Evolutionary conservation across 2,888 invertebrate genomes (phyloP).

Genomic region (Andrena bucephala): DNA sequence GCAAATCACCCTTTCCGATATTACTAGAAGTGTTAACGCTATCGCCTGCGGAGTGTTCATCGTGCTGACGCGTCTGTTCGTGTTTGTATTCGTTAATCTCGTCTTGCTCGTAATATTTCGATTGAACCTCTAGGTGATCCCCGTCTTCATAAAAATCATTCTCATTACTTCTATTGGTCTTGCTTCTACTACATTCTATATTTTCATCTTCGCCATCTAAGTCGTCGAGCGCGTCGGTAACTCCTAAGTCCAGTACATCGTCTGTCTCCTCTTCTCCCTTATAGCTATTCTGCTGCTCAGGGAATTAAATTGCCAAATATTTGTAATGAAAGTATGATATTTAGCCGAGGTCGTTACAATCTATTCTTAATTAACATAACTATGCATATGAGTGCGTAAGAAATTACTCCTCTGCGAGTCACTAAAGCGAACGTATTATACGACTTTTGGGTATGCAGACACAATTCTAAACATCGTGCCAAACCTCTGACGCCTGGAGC

Average conservation of each 20-base stretch:
- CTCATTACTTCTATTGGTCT: constrained; percentile 76
- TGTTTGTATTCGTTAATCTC: constrained; percentile 67
- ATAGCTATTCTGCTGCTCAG: constrained; percentile 84
- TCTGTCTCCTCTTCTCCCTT: constrained; percentile 85
- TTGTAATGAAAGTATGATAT: constrained; percentile 70
- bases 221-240: constrained; percentile 83
- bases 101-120: constrained; percentile 76
- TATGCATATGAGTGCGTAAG: constrained; percentile 22
- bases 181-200: constrained; percentile 79
- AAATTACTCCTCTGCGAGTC: constrained; percentile 22
- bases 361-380: constrained; percentile 56
- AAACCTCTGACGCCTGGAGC: neutral
- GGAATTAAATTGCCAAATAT: constrained; percentile 82
- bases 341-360: constrained; percentile 58
- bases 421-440: constrained; percentile 9
- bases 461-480: neutral
- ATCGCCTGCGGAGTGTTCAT: constrained; percentile 68
- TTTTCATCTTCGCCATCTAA: constrained; percentile 84
- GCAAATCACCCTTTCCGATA: constrained; percentile 76
- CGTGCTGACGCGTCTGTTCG: constrained; percentile 63
- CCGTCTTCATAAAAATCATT: constrained; percentile 81
- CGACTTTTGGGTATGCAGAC: neutral
- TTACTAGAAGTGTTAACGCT: constrained; percentile 64
- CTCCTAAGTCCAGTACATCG: constrained; percentile 85
- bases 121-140: constrained; percentile 67